Evolutionary conservation across 2,113 vertebrate genomes (phyloP), one percentile per base, ranked within the genome.

Genomic region (Arizona elegans): DNA sequence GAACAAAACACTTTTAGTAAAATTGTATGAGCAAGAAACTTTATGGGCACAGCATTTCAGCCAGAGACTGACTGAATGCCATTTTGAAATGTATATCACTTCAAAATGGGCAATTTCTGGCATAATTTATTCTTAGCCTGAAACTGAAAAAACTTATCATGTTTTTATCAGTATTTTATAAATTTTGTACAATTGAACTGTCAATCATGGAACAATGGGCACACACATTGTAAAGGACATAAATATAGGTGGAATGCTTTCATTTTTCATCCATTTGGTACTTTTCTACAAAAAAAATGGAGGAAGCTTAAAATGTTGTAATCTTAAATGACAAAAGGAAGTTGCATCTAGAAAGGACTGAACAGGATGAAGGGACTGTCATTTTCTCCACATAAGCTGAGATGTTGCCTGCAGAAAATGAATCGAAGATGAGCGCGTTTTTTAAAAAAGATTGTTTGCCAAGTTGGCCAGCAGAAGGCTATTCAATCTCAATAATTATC

Each of bases 401-500:
- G 15, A 56, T 24, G 90, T 87, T 58, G 59, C 55, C 53, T 62
- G n/a, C 55, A 92, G 87, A 90, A 92, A 91, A 75, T 10, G 15
- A 75, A 91, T 88, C 10, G 47, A 91, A 88, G 33, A 38, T n/a
- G 81, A 92, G 15, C 1, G 10, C 9, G 1, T 2, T 70, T n/a
- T 24, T n/a, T n/a, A n/a, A n/a, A n/a, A n/a, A 85, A 85, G 52
- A 26, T 43, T n/a, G 26, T 88, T 56, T 58, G 53, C 55, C 59
- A 93, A 91, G 89, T 94, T 92, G 93, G 93, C 95, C 93, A 95
- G 91, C 21, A 92, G 94, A 96, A 95, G 92, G 94, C 90, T 93
- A 86, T 91, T 96, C 95, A 96, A 53, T 97, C 94, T 95, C 62
- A 87, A 94, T 94, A 95, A 96, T 96, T 97, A 95, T 95, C 94